Evolutionary conservation across 2,888 invertebrate species (phyloP), one percentile per base, ranked within the genome.

Genomic region (Polydrusus tereticollis): DNA sequence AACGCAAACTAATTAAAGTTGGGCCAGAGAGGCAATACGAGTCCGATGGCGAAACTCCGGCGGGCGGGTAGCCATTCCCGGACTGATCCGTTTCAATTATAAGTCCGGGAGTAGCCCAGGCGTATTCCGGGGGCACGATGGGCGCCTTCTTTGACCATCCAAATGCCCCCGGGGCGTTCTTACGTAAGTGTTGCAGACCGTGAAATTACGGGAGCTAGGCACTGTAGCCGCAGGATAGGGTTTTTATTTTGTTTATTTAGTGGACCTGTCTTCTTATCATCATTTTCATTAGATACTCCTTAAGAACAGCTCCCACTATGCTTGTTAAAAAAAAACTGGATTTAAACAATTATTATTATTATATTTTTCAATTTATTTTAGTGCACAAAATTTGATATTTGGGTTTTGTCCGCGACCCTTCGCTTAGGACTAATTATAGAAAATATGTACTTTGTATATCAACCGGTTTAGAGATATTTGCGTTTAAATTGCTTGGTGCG

Each of bases 1-100:
- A n/a, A 60, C 47, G 55, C 66, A 59, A 73, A 73, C 73, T 73
- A 73, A 73, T 73, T 73, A 73, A 73, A 73, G 73, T 73, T 73
- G 57, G 60, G 60, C 68, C 10, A 23, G n/a, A n/a, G n/a, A n/a
- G 65, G 52, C 26, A 55, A 26, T n/a, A n/a, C 52, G 47, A 59
- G 47, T 62, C 71, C 66, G 62, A 16, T 60, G 62, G 71, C 47
- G 62, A 52, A 65, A 70, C 70, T 70, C 52, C 65, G 36, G 36
- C 36, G 50, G 70, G 64, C 64, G 57, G 43, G 62, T 16, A 62
- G 64, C 71, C 52, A 55, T 62, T 57, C 65, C 65, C 57, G 26
- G 65, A 65, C 59, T 71, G 71, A 71, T 71, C 65, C 66, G 66
- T 66, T 71, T 71, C 71, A 71, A 71, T 71, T 71, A 57, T 41